Evolutionary conservation across 2,888 invertebrate genomes (phyloP), one percentile per base, ranked within the genome.

Genomic region (Entomobrya multifasciata): DNA sequence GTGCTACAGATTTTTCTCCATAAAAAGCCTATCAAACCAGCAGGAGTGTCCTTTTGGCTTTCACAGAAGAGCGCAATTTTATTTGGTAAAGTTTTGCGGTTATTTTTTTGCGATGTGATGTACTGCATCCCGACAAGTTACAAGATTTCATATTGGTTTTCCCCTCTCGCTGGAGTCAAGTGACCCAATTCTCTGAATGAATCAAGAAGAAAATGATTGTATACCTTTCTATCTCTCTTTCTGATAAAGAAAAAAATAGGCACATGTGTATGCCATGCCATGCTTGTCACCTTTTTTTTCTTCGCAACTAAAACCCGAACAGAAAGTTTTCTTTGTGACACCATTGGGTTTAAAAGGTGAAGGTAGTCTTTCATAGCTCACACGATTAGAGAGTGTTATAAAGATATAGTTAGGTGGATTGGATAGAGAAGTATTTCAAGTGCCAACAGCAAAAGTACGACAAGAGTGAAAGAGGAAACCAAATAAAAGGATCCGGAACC

Each of bases 401-500:
- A n/a, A n/a, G n/a, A n/a, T n/a, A n/a, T n/a, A n/a, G n/a, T n/a
- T n/a, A n/a, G n/a, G n/a, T n/a, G n/a, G n/a, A n/a, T n/a, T n/a
- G n/a, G 13, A 5, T 60, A 20, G 13, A 30, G 55, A 41, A 70
- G 36, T 15, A 30, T 80, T 49, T 80, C 17, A 67, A 80, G 79
- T 65, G 65, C 44, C 78, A 78, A 47, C 78, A n/a, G n/a, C n/a
- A n/a, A n/a, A n/a, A n/a, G n/a, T n/a, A 47, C 49, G 65, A 36
- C 65, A 41, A 82, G 62, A 74, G 72, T 82, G 82, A 82, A 82
- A 82, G 74, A 82, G 82, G 74, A 82, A 82, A 82, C 82, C 82
- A 82, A 82, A 82, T 82, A 82, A 82, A 82, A 74, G 82, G 74
- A 82, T 62, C 82, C 82, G 82, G 82, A 82, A 82, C 82, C 82